Evolutionary conservation across 2,113 vertebrate species (phyloP).

Genomic region (Ciconia stormi): DNA sequence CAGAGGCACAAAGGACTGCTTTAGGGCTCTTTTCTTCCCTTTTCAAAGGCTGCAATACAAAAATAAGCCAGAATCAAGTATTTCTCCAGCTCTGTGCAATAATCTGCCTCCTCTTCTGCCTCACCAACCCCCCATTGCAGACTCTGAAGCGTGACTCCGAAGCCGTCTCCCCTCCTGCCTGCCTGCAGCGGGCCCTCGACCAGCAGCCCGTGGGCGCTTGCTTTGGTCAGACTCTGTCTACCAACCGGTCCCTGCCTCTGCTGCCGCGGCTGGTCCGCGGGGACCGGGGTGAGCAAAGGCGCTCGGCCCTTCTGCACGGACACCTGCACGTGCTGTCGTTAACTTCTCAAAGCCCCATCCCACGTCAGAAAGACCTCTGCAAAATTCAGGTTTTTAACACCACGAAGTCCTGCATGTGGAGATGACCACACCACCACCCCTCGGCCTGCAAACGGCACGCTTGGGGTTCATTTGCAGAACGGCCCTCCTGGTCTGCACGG

Average conservation of each 20-base stretch:
- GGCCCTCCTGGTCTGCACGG: fast-evolving
- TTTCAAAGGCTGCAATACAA: background rate
- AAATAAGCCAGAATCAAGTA: background rate
- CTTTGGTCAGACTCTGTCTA: background rate
- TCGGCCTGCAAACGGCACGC: fast-evolving
- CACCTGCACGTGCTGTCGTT: fast-evolving
- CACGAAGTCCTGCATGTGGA: background rate
- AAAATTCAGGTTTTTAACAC: background rate
- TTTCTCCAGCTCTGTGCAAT: background rate
- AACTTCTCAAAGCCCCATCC: background rate
- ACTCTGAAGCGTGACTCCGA: background rate
- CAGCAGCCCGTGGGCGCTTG: background rate
- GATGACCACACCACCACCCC: fast-evolving
- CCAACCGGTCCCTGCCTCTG: background rate
- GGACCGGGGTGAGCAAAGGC: fast-evolving
- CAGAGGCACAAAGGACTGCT: background rate
- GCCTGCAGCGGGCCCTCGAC: fast-evolving
- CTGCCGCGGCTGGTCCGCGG: fast-evolving
- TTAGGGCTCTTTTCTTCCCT: background rate
- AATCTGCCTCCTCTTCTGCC: background rate
- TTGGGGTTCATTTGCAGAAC: background rate
- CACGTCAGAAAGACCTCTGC: background rate
- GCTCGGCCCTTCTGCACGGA: background rate
- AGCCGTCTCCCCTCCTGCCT: background rate
- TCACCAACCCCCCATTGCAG: background rate